Conservation (phyloP, 1,140 invertebrate genomes). For the Oreohelix idahoensis region DNA sequence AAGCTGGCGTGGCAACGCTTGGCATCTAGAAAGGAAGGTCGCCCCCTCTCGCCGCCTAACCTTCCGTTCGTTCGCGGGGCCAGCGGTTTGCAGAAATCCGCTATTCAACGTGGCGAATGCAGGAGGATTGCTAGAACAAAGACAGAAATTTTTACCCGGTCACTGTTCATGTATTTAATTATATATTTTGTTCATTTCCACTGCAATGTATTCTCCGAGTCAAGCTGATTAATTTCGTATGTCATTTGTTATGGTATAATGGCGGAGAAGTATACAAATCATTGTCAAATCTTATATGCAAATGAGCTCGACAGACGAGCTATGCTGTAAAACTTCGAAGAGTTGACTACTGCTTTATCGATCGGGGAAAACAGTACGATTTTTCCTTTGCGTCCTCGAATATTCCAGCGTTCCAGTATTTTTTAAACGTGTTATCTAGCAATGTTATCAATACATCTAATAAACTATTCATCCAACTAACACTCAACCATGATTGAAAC, state of each 20-base stretch:
- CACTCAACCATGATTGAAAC: too few relatives aligned
- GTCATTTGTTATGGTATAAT: background rate
- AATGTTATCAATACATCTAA: too few relatives aligned
- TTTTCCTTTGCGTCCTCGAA: too few relatives aligned
- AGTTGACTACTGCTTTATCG: background rate
- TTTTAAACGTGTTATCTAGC: too few relatives aligned
- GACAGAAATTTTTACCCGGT: background rate
- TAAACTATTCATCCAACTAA: too few relatives aligned
- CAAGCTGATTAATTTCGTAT: background rate
- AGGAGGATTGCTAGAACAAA: background rate
- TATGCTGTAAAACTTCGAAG: background rate
- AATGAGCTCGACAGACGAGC: background rate
- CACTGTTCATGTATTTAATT: background rate
- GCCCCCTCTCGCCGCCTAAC: background rate
- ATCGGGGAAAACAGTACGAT: too few relatives aligned
- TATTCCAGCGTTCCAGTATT: too few relatives aligned
- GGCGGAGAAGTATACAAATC: background rate
- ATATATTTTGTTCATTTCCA: background rate
- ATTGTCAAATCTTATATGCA: constrained; percentile 21
- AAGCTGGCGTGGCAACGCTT: too few relatives aligned
- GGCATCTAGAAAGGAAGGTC: too few relatives aligned
- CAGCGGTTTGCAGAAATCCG: background rate
- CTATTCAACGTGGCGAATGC: background rate
- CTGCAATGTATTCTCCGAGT: background rate
- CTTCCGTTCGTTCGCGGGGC: background rate